phyloP scores from a whole-genome alignment of 2,888 invertebrate genomes.

The Phaedon cochleariae region DNA sequence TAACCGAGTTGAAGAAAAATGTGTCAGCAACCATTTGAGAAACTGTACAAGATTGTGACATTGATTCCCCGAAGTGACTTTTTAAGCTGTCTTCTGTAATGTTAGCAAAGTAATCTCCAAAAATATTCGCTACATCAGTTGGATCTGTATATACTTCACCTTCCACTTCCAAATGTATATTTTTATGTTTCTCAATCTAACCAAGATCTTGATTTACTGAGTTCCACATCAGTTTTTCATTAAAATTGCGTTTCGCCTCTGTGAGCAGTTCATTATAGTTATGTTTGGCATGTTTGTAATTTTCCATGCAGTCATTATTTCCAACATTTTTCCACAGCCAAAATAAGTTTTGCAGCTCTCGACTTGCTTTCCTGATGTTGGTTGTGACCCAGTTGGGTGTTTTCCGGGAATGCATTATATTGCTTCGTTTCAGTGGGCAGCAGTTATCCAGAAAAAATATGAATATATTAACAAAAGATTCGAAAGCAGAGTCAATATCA shows the following conservation, averaged over 20 bases:
- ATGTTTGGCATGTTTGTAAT: slow-evolving; percentile 2
- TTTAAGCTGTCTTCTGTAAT: neutral
- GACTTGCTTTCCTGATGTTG: neutral
- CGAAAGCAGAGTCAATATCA: slow-evolving; percentile 7
- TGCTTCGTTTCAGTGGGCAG: slow-evolving; percentile 4
- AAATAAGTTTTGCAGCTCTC: slow-evolving; percentile 1
- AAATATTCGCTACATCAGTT: slow-evolving; percentile 2
- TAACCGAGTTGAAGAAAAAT: slow-evolving; percentile 1
- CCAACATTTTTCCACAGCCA: slow-evolving; percentile 8
- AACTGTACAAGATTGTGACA: neutral
- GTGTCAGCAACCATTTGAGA: neutral
- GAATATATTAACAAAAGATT: slow-evolving; percentile 9
- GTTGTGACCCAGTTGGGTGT: slow-evolving; percentile 3
- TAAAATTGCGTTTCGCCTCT: neutral
- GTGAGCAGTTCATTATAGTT: neutral
- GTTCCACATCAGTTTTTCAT: neutral
- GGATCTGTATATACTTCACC: neutral
- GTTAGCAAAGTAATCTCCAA: slow-evolving; percentile 3
- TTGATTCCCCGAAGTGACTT: neutral
- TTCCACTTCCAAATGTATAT: neutral
- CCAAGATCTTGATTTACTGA: neutral
- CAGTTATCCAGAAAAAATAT: slow-evolving; percentile 14
- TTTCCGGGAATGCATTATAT: neutral
- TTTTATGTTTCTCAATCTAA: neutral
- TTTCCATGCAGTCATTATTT: slow-evolving; percentile 1